Conservation (phyloP, 2,113 vertebrate genomes). For the Echinops telfairi region DNA sequence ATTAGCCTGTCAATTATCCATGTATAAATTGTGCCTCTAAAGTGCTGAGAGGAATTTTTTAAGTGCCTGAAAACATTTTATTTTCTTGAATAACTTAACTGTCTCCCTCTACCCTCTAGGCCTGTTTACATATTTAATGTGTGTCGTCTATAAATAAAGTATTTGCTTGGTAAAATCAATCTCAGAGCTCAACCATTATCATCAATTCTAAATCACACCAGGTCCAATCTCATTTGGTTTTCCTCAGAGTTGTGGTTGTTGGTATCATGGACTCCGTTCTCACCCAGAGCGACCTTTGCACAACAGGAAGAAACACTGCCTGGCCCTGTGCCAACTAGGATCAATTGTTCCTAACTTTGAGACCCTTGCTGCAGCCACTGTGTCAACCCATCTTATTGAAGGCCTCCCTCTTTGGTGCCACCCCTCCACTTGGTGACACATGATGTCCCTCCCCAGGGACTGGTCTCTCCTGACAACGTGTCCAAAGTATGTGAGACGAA, state of each 20-base stretch:
- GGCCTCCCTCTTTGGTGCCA: too few species aligned
- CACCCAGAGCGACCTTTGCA: too few species aligned
- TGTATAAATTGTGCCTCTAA: background rate
- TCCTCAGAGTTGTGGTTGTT: background rate
- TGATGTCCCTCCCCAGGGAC: too few species aligned
- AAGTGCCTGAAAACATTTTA: background rate
- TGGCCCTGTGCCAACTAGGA: too few species aligned
- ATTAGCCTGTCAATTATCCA: conserved; percentile 1
- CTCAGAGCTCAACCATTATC: background rate
- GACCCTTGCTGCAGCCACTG: too few species aligned
- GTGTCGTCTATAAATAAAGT: background rate
- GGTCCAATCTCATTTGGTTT: background rate
- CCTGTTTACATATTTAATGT: conserved; percentile 16
- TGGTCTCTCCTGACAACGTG: too few species aligned
- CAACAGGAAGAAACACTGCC: too few species aligned
- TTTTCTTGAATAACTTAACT: background rate
- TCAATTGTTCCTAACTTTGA: too few species aligned
- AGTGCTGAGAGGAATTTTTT: background rate
- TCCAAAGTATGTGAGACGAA: too few species aligned
- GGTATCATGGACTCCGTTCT: too few species aligned
- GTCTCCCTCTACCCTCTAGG: background rate
- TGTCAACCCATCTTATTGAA: too few species aligned
- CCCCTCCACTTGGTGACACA: too few species aligned
- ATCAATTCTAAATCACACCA: background rate
- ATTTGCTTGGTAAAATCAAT: background rate